These are phyloP conservation scores for Neodiprion lecontei DNA, from an alignment of 1,140 invertebrate genomes.

Conservation along the genomic window DNA sequence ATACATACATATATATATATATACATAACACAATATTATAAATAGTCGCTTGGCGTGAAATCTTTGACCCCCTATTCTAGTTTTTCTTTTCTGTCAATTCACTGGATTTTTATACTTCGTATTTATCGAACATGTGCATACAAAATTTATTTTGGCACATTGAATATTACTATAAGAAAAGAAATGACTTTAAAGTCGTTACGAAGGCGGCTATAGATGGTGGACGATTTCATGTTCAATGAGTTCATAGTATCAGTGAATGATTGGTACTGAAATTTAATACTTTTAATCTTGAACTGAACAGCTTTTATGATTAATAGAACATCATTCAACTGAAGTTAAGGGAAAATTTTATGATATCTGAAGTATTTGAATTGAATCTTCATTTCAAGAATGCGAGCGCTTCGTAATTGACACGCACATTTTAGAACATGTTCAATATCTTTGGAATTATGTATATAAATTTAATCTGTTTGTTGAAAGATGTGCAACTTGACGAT, in stretches of 20 bases:
- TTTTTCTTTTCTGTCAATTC: not conserved
- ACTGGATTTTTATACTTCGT: not conserved
- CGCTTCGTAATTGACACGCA: no score
- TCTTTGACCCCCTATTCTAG: no score
- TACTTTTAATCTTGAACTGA: not conserved
- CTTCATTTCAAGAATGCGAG: no score
- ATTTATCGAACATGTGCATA: not conserved
- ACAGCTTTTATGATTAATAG: not conserved
- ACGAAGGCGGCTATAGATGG: not conserved
- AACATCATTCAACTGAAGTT: not conserved
- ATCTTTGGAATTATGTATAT: no score
- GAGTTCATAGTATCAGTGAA: not conserved
- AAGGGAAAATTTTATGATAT: no score
- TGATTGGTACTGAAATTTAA: not conserved
- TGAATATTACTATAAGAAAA: not conserved
- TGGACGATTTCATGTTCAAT: not conserved
- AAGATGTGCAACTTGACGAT: no score
- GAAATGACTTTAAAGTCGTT: not conserved
- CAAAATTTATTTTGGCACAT: not conserved
- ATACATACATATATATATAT: slow-evolving; percentile 32
- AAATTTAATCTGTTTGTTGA: no score
- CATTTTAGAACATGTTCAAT: no score
- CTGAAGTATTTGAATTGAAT: no score
- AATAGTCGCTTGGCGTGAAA: no score
- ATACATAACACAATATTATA: slow-evolving; percentile 5